phyloP scores from a whole-genome alignment of 2,797 vertebrate genomes.

The Babyrousa celebensis region DNA sequence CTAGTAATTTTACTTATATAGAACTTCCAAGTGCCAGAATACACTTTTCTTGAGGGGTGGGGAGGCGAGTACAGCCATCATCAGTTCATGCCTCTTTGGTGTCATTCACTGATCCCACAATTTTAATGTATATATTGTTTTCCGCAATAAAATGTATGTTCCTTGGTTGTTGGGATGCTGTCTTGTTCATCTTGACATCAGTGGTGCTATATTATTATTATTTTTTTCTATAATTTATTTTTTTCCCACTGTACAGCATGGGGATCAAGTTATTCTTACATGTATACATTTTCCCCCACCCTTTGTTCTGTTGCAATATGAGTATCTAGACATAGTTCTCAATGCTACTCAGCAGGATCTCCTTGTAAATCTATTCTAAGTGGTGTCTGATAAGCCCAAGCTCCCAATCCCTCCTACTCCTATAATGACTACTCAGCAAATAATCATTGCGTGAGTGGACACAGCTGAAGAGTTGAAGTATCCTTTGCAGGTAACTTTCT shows the following conservation, averaged over 20 bases:
- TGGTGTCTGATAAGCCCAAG: too few relatives aligned
- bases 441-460: not conserved
- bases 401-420: too few relatives aligned
- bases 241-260: too few relatives aligned
- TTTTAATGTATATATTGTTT: too few relatives aligned
- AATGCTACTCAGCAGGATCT: too few relatives aligned
- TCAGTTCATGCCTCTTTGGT: not conserved
- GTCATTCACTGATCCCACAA: not conserved
- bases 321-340: too few relatives aligned
- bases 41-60: not conserved
- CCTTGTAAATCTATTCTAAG: too few relatives aligned
- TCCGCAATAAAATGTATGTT: not conserved
- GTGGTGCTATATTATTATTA: not conserved
- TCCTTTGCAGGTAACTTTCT: not conserved
- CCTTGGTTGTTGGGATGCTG: not conserved
- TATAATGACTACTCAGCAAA: not conserved
- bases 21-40: not conserved
- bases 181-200: not conserved
- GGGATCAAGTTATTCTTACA: too few relatives aligned
- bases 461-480: not conserved
- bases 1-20: not conserved
- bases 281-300: too few relatives aligned
- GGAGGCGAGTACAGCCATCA: not conserved
- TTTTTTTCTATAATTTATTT: too few relatives aligned
- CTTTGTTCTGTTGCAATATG: too few relatives aligned